Evolutionary conservation across 2,888 invertebrate species (phyloP).

Genomic region (Ochropleura plecta): DNA sequence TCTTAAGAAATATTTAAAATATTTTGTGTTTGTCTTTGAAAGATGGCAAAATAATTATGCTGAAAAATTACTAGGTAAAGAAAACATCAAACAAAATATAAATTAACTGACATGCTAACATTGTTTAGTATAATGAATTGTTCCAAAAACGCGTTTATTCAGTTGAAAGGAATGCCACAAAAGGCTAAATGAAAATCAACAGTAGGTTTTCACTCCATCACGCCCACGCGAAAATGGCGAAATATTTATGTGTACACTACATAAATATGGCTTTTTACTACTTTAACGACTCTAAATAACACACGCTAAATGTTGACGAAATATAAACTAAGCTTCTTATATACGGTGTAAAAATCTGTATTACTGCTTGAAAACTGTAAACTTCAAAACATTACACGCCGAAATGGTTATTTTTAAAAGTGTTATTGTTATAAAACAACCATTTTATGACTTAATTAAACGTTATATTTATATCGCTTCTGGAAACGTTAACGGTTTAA

Average conservation of each 20-base stretch:
- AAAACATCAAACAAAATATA: constrained; percentile 14
- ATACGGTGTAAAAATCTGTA: constrained; percentile 41
- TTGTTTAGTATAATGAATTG: constrained; percentile 15
- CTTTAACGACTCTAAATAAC: constrained; percentile 37
- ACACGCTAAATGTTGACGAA: constrained; percentile 54
- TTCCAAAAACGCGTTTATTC: constrained; percentile 2
- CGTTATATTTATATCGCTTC: constrained; percentile 62
- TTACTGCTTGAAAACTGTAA: constrained; percentile 30
- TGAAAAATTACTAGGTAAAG: constrained; percentile 6
- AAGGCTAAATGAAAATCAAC: constrained; percentile 45
- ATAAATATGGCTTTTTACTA: constrained; percentile 57
- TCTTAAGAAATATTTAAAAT: not conserved
- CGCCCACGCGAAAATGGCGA: constrained; percentile 25
- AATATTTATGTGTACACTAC: constrained; percentile 48
- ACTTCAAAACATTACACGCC: constrained; percentile 22
- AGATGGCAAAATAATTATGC: not conserved
- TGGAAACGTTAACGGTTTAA: constrained; percentile 43
- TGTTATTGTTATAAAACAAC: constrained; percentile 60
- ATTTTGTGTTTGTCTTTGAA: constrained; percentile 18
- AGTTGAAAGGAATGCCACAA: constrained; percentile 38
- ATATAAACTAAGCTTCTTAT: constrained; percentile 40
- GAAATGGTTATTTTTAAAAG: constrained; percentile 51
- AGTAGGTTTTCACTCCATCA: constrained; percentile 35
- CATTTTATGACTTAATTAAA: constrained; percentile 63
- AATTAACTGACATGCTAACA: constrained; percentile 18